Evolutionary conservation across 1,140 invertebrate species (phyloP), one percentile per base, ranked within the genome.

Genomic region (Sesamia nonagrioides): DNA sequence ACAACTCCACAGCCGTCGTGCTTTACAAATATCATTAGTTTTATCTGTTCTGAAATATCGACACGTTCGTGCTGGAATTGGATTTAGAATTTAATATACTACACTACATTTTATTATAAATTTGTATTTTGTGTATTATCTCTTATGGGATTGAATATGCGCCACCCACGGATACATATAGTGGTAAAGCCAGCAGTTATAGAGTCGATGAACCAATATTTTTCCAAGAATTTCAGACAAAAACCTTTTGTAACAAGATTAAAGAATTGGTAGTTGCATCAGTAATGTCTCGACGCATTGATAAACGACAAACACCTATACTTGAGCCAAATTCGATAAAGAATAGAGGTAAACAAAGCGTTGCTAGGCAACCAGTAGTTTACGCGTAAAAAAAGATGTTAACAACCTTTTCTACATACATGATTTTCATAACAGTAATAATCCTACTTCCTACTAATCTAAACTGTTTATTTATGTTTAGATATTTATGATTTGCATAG

Each of bases 251-350:
- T 50, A 54, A 68, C 17, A 68, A 68, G 18, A 56, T 68, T 68
- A 54, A 68, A 68, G 60, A 40, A 54, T 37, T 1, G 27, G 27
- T 27, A 45, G 50, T 77, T 66, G 60, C 74, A 77, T 68, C 74
- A 68, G 48, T 77, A 54, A 77, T 60, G 60, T 18, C 21, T 76
- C 56, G 63, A 66, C 68, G 74, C 74, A 77, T 66, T 68, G 74
- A 77, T 77, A 77, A 68, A 77, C 45, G 35, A 61, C 60, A 56
- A 45, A 68, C 74, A 35, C 74, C 74, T 77, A 68, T 61, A 77
- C 74, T n/a, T n/a, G n/a, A n/a, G n/a, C n/a, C n/a, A n/a, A n/a
- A n/a, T n/a, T n/a, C n/a, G n/a, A n/a, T n/a, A n/a, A n/a, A n/a
- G n/a, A n/a, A n/a, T n/a, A n/a, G n/a, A n/a, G n/a, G n/a, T n/a